Percentiles rank a stretch among this genome's conserved stretches.
These are phyloP conservation scores for Cephalopachus bancanus DNA, from an alignment of 2,797 vertebrate genomes.

Conservation along the genomic window DNA sequence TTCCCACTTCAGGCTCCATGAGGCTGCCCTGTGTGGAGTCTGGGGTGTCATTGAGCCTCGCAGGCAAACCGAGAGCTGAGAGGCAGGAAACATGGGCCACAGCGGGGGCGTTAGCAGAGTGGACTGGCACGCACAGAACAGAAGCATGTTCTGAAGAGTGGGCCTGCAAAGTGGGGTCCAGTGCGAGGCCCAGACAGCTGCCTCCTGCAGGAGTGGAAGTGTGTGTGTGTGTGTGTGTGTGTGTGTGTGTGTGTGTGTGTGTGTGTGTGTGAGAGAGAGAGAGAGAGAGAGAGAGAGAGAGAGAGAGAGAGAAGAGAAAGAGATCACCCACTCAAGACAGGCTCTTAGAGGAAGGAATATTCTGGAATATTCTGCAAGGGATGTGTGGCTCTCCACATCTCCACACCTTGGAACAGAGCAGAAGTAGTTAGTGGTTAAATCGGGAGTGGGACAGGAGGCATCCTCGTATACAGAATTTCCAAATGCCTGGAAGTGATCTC, in stretches of 20 bases:
- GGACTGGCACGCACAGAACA: slow-evolving; percentile 56
- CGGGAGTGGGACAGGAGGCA: fast-evolving
- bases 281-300: background rate
- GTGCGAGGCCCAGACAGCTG: background rate
- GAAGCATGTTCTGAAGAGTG: background rate
- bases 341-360: background rate
- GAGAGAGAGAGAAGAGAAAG: background rate
- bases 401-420: background rate
- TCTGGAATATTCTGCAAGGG: background rate
- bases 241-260: background rate
- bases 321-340: background rate
- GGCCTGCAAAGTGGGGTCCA: background rate
- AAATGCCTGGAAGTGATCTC: background rate
- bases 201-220: background rate
- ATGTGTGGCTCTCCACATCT: background rate
- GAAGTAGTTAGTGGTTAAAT: background rate
- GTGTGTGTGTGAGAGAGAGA: background rate
- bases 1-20: background rate
- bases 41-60: slow-evolving; percentile 72
- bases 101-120: slow-evolving; percentile 73
- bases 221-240: fast-evolving
- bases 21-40: background rate
- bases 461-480: background rate
- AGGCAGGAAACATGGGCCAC: slow-evolving; percentile 71
- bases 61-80: slow-evolving; percentile 60